These are phyloP conservation scores for Folsomia candida DNA, from an alignment of 2,888 invertebrate genomes.

Conservation along the genomic window DNA sequence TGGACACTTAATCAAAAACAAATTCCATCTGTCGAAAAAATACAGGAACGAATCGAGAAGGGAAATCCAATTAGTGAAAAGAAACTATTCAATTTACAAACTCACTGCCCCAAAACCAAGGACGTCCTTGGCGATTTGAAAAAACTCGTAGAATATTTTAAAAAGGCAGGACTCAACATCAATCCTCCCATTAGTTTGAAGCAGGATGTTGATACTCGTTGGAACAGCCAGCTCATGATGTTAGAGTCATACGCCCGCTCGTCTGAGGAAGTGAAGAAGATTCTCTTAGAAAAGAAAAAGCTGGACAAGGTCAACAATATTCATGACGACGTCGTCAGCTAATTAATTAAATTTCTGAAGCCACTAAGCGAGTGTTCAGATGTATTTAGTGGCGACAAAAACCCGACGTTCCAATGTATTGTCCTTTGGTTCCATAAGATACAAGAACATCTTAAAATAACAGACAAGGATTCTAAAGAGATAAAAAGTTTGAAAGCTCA, in stretches of 20 bases:
- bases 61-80: too few species aligned
- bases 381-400: background rate
- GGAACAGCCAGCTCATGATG: constrained; percentile 18
- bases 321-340: constrained; percentile 1
- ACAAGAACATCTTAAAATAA: background rate
- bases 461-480: background rate
- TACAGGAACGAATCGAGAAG: background rate
- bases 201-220: constrained; percentile 19
- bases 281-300: constrained; percentile 15
- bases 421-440: background rate
- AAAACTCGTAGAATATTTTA: constrained; percentile 15
- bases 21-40: background rate
- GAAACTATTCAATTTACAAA: background rate
- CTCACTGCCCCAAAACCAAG: background rate
- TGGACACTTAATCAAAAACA: constrained; percentile 12
- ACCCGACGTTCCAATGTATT: background rate
- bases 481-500: constrained; percentile 12
- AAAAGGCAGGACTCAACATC: background rate
- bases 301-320: background rate
- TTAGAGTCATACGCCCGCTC: constrained; percentile 11
- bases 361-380: constrained; percentile 12
- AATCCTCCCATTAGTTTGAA: constrained; percentile 7
- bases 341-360: constrained; percentile 12
- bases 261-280: background rate
- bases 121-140: constrained; percentile 3